Evolutionary conservation across 2,888 invertebrate genomes (phyloP).

Genomic region (Cyclophora albipunctata): DNA sequence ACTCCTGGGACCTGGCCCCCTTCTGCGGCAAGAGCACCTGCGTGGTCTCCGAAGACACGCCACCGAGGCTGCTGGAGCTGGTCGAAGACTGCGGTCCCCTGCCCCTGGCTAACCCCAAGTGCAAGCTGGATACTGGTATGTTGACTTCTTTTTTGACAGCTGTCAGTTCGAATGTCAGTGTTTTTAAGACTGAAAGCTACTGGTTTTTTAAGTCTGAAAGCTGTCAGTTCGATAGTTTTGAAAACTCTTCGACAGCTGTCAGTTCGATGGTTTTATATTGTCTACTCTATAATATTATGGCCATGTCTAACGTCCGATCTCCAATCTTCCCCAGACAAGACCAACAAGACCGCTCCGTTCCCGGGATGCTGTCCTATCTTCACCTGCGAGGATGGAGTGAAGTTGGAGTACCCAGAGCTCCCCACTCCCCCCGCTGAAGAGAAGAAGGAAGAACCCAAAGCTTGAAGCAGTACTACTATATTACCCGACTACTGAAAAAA

Average conservation of each 20-base stretch:
- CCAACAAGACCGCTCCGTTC: slow-evolving; percentile 92
- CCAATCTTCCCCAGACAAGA: slow-evolving; percentile 78
- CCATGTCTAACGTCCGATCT: too few relatives aligned
- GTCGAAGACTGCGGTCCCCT: slow-evolving; percentile 94
- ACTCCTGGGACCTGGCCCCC: slow-evolving; percentile 89
- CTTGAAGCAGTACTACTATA: slow-evolving; percentile 32
- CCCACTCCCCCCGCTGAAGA: slow-evolving; percentile 62
- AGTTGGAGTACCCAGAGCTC: slow-evolving; percentile 90
- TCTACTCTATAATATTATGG: too few relatives aligned
- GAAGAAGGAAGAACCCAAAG: slow-evolving; percentile 49
- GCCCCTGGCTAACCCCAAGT: slow-evolving; percentile 89
- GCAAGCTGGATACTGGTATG: slow-evolving; percentile 82
- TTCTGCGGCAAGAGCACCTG: slow-evolving; percentile 95
- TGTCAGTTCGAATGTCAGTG: slow-evolving; percentile 1
- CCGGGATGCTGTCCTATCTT: slow-evolving; percentile 90
- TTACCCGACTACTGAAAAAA: neutral
- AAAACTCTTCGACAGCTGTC: too few relatives aligned
- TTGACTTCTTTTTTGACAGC: neutral
- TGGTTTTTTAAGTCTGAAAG: too few relatives aligned
- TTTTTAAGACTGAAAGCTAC: neutral
- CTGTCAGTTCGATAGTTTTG: too few relatives aligned
- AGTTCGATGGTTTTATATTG: too few relatives aligned
- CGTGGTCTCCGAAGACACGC: slow-evolving; percentile 84
- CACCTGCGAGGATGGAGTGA: slow-evolving; percentile 89
- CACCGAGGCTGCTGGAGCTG: slow-evolving; percentile 85